phyloP scores from a whole-genome alignment of 2,797 vertebrate species.

The Amphiprion clarkii region DNA sequence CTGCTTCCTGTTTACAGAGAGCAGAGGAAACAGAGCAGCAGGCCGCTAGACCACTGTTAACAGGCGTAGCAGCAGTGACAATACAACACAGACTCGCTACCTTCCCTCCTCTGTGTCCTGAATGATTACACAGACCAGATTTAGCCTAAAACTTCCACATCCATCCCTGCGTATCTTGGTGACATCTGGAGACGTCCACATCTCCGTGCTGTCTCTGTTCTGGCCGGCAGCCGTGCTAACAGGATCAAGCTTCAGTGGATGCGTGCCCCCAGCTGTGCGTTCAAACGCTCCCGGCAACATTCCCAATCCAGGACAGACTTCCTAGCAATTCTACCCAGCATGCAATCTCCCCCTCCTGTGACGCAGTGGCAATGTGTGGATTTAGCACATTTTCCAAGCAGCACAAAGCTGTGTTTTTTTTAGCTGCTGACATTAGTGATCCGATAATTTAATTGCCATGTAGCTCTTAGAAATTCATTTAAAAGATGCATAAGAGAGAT shows the following conservation, averaged over 20 bases:
- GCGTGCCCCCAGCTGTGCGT: constrained; percentile 58
- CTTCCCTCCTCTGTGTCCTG: constrained; percentile 55
- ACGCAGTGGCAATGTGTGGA: constrained; percentile 2
- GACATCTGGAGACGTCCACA: constrained; percentile 58
- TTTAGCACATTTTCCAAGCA: constrained; percentile 15
- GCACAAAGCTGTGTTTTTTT: constrained; percentile 30
- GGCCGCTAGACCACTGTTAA: constrained; percentile 34
- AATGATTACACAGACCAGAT: constrained; percentile 58
- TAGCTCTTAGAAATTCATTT: no score
- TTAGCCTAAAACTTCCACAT: constrained; percentile 48
- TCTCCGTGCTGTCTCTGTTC: constrained; percentile 36
- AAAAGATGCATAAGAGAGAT: no score
- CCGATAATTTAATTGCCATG: no score
- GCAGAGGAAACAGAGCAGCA: constrained; percentile 66
- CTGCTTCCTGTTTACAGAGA: constrained; percentile 79
- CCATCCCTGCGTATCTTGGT: constrained; percentile 40
- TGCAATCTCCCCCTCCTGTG: constrained; percentile 22
- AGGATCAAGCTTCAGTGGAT: constrained; percentile 56
- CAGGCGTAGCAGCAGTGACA: constrained; percentile 42
- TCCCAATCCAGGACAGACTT: constrained; percentile 59
- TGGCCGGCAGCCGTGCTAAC: constrained; percentile 52
- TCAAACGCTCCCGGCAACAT: constrained; percentile 54
- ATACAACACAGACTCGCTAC: constrained; percentile 28
- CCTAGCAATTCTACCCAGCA: constrained; percentile 36
- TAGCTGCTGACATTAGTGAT: not conserved